phyloP scores from a whole-genome alignment of 30 jellyfish, hydroid and myxozoan species.

The Turritopsis rubra region DNA sequence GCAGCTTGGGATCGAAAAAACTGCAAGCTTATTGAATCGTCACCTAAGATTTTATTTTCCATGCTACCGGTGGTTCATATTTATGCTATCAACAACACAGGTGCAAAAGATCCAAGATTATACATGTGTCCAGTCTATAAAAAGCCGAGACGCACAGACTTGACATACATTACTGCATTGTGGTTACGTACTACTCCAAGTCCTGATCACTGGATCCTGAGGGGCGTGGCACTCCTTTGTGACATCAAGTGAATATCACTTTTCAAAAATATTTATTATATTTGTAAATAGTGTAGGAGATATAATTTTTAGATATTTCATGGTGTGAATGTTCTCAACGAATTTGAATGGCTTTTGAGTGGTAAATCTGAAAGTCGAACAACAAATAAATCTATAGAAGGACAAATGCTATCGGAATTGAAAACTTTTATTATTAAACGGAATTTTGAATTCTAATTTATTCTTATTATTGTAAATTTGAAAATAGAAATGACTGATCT shows the following conservation, averaged over 20 bases:
- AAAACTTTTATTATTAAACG: too few relatives aligned
- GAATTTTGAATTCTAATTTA: too few relatives aligned
- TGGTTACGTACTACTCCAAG: slow-evolving; percentile 67
- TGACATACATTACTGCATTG: slow-evolving; percentile 86
- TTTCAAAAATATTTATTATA: too few relatives aligned
- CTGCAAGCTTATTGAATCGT: slow-evolving; percentile 71
- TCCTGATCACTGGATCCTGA: slow-evolving; percentile 93
- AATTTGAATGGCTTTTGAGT: not conserved
- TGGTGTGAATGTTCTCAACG: not conserved
- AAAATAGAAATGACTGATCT: not conserved
- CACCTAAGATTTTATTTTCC: slow-evolving; percentile 70
- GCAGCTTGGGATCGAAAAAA: slow-evolving; percentile 96
- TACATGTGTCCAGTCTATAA: slow-evolving; percentile 92
- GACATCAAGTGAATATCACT: slow-evolving; percentile 53
- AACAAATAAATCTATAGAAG: too few relatives aligned
- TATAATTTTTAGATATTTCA: not conserved
- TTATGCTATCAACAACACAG: slow-evolving; percentile 87
- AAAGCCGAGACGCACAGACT: slow-evolving; percentile 92
- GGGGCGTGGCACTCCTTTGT: slow-evolving; percentile 97
- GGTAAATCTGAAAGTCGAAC: too few relatives aligned
- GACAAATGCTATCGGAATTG: not conserved
- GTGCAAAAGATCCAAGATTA: slow-evolving; percentile 80
- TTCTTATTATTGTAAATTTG: not conserved
- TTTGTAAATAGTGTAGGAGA: not conserved
- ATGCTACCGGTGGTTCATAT: slow-evolving; percentile 81